Evolutionary conservation across 2,888 invertebrate species (phyloP), one percentile per base, ranked within the genome.

Genomic region (Sclerodermus sp.): DNA sequence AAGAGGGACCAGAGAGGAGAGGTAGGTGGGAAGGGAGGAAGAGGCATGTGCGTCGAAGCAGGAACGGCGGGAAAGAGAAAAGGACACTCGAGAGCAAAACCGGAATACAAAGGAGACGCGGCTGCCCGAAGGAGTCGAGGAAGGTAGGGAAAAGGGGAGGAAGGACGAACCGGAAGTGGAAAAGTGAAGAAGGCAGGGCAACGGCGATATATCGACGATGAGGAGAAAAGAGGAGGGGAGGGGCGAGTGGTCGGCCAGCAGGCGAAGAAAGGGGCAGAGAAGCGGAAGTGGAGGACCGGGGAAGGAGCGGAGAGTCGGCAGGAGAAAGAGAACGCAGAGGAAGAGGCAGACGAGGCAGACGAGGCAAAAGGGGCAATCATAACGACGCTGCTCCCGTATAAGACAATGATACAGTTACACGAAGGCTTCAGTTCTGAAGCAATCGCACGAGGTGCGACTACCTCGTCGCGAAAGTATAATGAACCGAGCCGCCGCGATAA

Each of bases 361-460:
- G 6, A 6, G 34, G 34, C 34, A n/a, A 13, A 13, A n/a, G 34
- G 34, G 34, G 34, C 13, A 34, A 34, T 23, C 57, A 59, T 63
- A 62, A 54, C 49, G 63, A 58, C 48, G 54, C 55, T 53, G 58
- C 58, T 55, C 58, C 53, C 56, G 53, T 72, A 70, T 73, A 75
- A 72, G 70, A 73, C 64, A 64, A 55, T 68, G 70, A 64, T 68
- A 67, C 70, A 58, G 66, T 72, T 74, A 64, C 52, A 42, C 54
- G 57, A 58, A 57, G 53, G 62, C 63, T 66, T 64, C 69, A 72
- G 74, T 74, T 52, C 60, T 49, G 58, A 60, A 53, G 52, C 62
- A 59, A 65, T 65, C 59, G 65, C 55, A 56, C 55, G 61, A 59
- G 60, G 4, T 32, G 16, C 14, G 9, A n/a, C 49, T 55, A 49